These are phyloP conservation scores for Cephus runcator DNA, from an alignment of 2,888 invertebrate species.

Conservation along the genomic window DNA sequence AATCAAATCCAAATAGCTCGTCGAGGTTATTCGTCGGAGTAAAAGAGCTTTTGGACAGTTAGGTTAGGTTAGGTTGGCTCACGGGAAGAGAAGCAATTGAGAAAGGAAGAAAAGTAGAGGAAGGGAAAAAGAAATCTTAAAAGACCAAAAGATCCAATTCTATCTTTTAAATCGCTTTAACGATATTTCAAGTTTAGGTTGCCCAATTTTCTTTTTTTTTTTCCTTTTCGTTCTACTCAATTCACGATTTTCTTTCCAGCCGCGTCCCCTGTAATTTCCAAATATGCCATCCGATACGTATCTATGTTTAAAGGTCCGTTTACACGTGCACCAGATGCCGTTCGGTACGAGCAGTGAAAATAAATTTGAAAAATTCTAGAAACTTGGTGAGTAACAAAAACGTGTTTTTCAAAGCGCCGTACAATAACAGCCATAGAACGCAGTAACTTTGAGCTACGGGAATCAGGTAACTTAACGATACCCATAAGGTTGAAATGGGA, in stretches of 20 bases:
- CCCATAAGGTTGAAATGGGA: too few relatives aligned
- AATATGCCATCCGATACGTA: background rate
- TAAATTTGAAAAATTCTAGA: conserved; percentile 1
- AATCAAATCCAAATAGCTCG: conserved; percentile 36
- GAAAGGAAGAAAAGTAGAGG: too few relatives aligned
- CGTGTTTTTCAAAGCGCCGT: conserved; percentile 10
- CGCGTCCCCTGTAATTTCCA: too few relatives aligned
- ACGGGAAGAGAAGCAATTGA: too few relatives aligned
- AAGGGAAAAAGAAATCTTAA: too few relatives aligned
- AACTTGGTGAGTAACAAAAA: background rate
- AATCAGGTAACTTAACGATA: too few relatives aligned
- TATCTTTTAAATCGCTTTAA: background rate
- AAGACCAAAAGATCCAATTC: too few relatives aligned
- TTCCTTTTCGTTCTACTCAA: background rate
- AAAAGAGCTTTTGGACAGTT: too few relatives aligned
- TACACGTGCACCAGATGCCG: conserved; percentile 14
- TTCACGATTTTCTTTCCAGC: too few relatives aligned
- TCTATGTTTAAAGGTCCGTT: conserved; percentile 20
- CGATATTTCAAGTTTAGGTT: conserved; percentile 29
- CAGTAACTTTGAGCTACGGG: too few relatives aligned
- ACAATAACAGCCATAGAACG: too few relatives aligned
- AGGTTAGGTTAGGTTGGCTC: too few relatives aligned
- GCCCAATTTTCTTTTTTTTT: conserved; percentile 29
- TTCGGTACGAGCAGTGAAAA: conserved; percentile 22
- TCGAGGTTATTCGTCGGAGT: conserved; percentile 4